phyloP scores from a whole-genome alignment of 1,140 invertebrate genomes.

The Papilio helenus region DNA sequence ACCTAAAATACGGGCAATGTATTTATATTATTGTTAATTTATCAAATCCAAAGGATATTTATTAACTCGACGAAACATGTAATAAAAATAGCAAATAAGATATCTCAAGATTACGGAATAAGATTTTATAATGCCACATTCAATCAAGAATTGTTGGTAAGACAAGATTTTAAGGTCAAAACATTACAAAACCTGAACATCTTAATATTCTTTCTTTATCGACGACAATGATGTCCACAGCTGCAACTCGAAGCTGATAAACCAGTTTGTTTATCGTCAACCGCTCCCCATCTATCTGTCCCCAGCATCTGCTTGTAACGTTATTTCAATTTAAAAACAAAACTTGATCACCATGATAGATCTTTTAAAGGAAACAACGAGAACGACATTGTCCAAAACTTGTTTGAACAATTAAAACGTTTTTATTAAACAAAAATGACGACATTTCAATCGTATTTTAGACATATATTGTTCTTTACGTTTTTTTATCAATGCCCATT shows the following conservation, averaged over 20 bases:
- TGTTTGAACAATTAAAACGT: constrained; percentile 19
- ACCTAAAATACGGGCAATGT: neutral
- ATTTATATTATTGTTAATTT: too few relatives aligned
- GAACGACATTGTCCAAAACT: neutral
- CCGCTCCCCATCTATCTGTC: constrained; percentile 36
- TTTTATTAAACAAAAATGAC: constrained; percentile 1
- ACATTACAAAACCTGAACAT: constrained; percentile 25
- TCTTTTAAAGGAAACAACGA: constrained; percentile 24
- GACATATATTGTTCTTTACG: neutral
- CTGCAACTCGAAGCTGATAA: constrained; percentile 49
- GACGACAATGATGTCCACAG: constrained; percentile 46
- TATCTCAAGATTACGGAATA: too few relatives aligned
- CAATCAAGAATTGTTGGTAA: neutral
- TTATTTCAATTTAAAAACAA: constrained; percentile 39
- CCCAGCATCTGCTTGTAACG: constrained; percentile 37
- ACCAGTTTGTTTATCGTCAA: constrained; percentile 46
- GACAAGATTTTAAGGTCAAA: neutral
- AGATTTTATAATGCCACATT: too few relatives aligned
- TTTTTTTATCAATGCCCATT: neutral
- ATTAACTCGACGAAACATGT: too few relatives aligned
- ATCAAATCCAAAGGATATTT: neutral
- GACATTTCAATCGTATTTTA: neutral
- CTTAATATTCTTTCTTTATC: constrained; percentile 50
- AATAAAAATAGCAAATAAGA: too few relatives aligned
- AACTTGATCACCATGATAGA: constrained; percentile 33